These are phyloP conservation scores for Barnardius zonarius DNA, from an alignment of 2,113 vertebrate genomes.

Conservation along the genomic window DNA sequence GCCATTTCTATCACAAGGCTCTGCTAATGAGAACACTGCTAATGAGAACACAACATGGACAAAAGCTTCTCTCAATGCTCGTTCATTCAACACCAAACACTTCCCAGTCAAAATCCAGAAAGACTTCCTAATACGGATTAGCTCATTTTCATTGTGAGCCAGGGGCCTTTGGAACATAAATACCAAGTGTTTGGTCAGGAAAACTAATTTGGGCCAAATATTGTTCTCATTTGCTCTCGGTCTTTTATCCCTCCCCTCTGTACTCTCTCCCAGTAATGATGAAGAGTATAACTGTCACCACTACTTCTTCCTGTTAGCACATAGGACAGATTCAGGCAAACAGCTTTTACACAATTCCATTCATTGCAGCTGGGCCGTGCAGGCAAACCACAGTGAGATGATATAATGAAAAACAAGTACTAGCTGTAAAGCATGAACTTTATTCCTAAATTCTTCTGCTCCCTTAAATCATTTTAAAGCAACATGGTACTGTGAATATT, in stretches of 20 bases:
- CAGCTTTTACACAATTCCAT: background rate
- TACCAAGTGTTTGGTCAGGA: slow-evolving; percentile 38
- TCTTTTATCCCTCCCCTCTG: background rate
- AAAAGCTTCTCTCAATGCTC: slow-evolving; percentile 46
- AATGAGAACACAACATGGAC: slow-evolving; percentile 54
- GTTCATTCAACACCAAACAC: slow-evolving; percentile 35
- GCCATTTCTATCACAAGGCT: slow-evolving; percentile 27
- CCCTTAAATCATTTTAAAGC: background rate
- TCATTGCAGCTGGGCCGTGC: slow-evolving; percentile 20
- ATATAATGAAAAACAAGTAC: background rate
- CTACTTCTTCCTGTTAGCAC: slow-evolving; percentile 18
- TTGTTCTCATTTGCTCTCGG: slow-evolving; percentile 33
- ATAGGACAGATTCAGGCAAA: background rate
- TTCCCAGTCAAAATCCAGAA: slow-evolving; percentile 50
- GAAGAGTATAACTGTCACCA: slow-evolving; percentile 13
- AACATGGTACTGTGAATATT: background rate
- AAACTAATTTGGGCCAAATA: slow-evolving; percentile 52
- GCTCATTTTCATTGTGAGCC: slow-evolving; percentile 49
- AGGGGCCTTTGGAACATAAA: slow-evolving; percentile 36
- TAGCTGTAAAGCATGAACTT: background rate
- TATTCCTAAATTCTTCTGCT: slow-evolving; percentile 1
- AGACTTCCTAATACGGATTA: slow-evolving; percentile 43
- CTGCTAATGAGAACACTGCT: slow-evolving; percentile 42
- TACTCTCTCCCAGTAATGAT: background rate
- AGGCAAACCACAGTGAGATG: background rate